Evolutionary conservation across 1,140 invertebrate species (phyloP), one percentile per base, ranked within the genome.

Genomic region (Trichomalopsis sarcophagae): DNA sequence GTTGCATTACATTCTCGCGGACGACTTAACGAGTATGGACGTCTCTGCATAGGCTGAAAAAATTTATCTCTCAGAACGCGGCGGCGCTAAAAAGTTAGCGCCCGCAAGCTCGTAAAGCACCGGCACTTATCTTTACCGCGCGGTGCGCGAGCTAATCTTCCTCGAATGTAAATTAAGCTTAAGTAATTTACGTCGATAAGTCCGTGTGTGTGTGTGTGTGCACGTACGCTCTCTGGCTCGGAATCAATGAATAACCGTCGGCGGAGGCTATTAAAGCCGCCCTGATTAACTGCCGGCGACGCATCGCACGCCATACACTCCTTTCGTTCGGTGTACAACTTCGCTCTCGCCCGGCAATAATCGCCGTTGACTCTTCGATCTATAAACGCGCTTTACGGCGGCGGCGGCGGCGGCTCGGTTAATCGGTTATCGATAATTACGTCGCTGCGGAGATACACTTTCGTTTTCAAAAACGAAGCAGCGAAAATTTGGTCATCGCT

Each of bases 101-200:
- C 69, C 13, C 1, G 9, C 73, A 27, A 27, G 73, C 73, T 36
- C 73, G 44, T 75, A 75, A 75, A 75, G 73, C 36, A 2, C 11
- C 0, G 21, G 73, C 21, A 36, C 73, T 75, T 75, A 75, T 75
- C 73, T 75, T 75, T 44, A 44, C 73, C 55, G 3, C 55, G 0
- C 73, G 73, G 10, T 5, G 68, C 33, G 23, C 23, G 68, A 71
- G 23, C 73, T 75, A 44, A 75, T 75, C 73, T 75, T 10, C 33
- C 73, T 21, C 30, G 36, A 75, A 75, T 75, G 73, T 75, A 75
- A 75, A 75, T 75, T 40, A 40, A 75, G 73, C 73, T 75, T 75
- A 33, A 75, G 73, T 40, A 75, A 75, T 75, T 75, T 75, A 75
- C 73, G 30, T 75, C 73, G 73, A 75, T 75, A 36, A 75, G n/a